phyloP scores from a whole-genome alignment of 2,888 invertebrate species.

The Actias luna region DNA sequence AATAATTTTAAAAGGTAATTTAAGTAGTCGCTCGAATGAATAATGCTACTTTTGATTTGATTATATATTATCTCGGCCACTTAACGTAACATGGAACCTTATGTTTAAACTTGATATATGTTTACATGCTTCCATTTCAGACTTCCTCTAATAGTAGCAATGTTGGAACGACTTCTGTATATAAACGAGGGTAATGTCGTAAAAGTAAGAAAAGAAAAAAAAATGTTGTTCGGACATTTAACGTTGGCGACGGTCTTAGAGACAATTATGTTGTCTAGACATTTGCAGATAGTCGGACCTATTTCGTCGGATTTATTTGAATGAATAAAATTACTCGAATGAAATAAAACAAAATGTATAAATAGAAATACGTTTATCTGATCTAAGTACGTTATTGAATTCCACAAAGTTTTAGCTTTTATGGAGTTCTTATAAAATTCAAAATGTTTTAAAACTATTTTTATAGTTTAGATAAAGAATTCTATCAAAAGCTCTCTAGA shows the following conservation, averaged over 20 bases:
- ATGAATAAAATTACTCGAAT: background rate
- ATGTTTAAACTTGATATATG: conserved; percentile 1
- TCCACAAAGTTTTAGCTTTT: background rate
- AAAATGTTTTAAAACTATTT: too few relatives aligned
- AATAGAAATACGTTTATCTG: background rate
- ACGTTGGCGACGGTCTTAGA: background rate
- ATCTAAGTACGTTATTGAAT: background rate
- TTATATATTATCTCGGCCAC: conserved; percentile 4
- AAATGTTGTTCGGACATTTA: background rate
- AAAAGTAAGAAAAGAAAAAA: background rate
- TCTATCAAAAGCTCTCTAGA: background rate
- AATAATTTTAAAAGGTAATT: conserved; percentile 22
- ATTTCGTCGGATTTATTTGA: background rate
- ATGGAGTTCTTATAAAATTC: background rate
- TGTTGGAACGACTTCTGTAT: background rate
- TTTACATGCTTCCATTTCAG: conserved; percentile 1
- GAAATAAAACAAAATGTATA: background rate
- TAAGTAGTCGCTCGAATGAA: conserved; percentile 14
- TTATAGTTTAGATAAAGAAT: too few relatives aligned
- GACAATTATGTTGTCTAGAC: background rate
- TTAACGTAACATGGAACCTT: conserved; percentile 1
- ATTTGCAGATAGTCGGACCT: background rate
- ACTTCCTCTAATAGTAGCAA: background rate
- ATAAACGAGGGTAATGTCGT: background rate
- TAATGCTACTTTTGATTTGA: background rate